phyloP scores from a whole-genome alignment of 2,888 invertebrate species.

The Arge pagana region DNA sequence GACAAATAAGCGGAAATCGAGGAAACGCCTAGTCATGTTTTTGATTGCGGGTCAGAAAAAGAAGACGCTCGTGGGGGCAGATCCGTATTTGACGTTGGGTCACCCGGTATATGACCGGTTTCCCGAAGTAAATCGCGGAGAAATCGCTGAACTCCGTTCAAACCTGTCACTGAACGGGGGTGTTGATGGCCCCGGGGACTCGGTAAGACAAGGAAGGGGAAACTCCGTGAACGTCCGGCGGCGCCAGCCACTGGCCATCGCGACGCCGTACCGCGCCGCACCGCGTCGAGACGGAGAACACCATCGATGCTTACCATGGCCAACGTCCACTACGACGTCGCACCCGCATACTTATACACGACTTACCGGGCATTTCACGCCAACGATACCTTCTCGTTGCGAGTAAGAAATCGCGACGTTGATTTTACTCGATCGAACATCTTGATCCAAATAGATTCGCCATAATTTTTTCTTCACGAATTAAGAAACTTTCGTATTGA shows the following conservation, averaged over 20 bases:
- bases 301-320: conserved; percentile 30
- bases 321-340: conserved; percentile 25
- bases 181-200: conserved; percentile 47
- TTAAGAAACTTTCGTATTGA: no score
- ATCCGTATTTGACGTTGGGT: no score
- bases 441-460: no score
- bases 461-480: no score
- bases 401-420: not conserved
- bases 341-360: conserved; percentile 5
- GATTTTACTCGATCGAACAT: no score
- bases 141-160: conserved; percentile 25
- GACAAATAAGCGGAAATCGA: no score
- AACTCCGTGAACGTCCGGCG: conserved; percentile 54
- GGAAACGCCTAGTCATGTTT: no score
- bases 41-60: no score
- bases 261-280: conserved; percentile 40
- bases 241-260: conserved; percentile 41
- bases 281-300: conserved; percentile 18
- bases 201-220: conserved; percentile 35
- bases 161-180: conserved; percentile 45
- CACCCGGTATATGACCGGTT: no score
- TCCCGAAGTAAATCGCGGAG: no score
- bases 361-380: conserved; percentile 12
- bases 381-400: conserved; percentile 5
- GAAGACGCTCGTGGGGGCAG: no score